Evolutionary conservation across 2,797 vertebrate genomes (phyloP).

Genomic region (Pseudochromis fuscus): DNA sequence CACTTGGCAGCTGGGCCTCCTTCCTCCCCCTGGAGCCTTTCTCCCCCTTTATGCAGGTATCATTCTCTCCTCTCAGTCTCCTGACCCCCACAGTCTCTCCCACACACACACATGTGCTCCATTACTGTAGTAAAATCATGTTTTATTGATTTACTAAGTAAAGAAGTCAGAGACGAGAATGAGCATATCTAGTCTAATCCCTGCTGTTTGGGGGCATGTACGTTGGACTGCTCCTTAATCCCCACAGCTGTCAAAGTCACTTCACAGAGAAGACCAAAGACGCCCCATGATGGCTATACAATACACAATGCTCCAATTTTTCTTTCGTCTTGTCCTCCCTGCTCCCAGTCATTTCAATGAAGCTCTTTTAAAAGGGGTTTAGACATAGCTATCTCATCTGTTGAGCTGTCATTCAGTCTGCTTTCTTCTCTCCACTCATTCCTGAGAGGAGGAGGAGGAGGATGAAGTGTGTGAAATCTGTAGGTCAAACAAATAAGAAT

Average conservation of each 20-base stretch:
- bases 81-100: slow-evolving; percentile 15
- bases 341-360: slow-evolving; percentile 67
- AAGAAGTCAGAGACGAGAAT: slow-evolving; percentile 59
- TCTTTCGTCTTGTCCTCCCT: slow-evolving; percentile 62
- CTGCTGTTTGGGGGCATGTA: slow-evolving; percentile 66
- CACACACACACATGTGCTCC: slow-evolving; percentile 2
- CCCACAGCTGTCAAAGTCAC: slow-evolving; percentile 79
- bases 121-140: slow-evolving; percentile 53
- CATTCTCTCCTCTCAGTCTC: slow-evolving; percentile 36
- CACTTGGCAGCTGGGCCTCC: slow-evolving; percentile 55
- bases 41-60: slow-evolving; percentile 33
- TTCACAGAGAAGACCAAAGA: slow-evolving; percentile 73
- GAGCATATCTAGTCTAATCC: slow-evolving; percentile 77
- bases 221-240: slow-evolving; percentile 75
- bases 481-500: slow-evolving; percentile 57
- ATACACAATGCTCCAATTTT: slow-evolving; percentile 75
- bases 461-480: slow-evolving; percentile 48
- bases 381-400: slow-evolving; percentile 77
- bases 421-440: slow-evolving; percentile 56
- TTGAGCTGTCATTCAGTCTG: slow-evolving; percentile 73
- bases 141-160: slow-evolving; percentile 76
- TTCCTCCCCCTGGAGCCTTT: slow-evolving; percentile 37
- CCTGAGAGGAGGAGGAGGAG: slow-evolving; percentile 35
- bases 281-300: slow-evolving; percentile 63
- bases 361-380: slow-evolving; percentile 79